Evolutionary conservation across 2,888 invertebrate genomes (phyloP).

Genomic region (Pycnomerus fuliginosus): DNA sequence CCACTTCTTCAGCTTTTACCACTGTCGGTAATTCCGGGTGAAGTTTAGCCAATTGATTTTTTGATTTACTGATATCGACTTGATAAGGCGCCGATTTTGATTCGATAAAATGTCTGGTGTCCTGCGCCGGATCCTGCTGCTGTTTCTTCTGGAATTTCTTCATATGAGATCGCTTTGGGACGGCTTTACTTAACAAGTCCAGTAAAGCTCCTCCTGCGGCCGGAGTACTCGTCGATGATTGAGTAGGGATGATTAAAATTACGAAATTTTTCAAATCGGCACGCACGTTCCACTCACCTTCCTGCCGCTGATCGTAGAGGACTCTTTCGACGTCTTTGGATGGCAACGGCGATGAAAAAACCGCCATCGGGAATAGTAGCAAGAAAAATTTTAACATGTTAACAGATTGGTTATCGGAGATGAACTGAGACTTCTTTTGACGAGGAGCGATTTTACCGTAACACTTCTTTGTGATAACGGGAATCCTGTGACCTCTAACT

Average conservation of each 20-base stretch:
- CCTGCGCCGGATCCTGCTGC: slow-evolving; percentile 30
- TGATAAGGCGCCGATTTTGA: slow-evolving; percentile 66
- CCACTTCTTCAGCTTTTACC: slow-evolving; percentile 33
- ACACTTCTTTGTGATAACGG: not conserved
- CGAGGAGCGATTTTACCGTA: not conserved
- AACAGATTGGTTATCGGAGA: not conserved
- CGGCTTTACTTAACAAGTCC: slow-evolving; percentile 43
- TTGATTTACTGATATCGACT: slow-evolving; percentile 60
- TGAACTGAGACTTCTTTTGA: not conserved
- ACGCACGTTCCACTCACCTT: slow-evolving; percentile 68
- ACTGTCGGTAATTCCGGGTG: slow-evolving; percentile 30
- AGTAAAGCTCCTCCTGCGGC: slow-evolving; percentile 31
- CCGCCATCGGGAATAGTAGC: not conserved
- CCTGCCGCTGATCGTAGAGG: slow-evolving; percentile 72
- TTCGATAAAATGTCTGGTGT: slow-evolving; percentile 62
- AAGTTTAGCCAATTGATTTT: slow-evolving; percentile 37
- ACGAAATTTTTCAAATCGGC: slow-evolving; percentile 75
- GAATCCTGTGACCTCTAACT: not conserved
- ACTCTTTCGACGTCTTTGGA: slow-evolving; percentile 16
- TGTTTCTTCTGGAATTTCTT: slow-evolving; percentile 32
- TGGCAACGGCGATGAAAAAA: not conserved
- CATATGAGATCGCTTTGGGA: slow-evolving; percentile 34
- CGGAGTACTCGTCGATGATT: slow-evolving; percentile 21
- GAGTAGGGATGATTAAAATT: slow-evolving; percentile 57
- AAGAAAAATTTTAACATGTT: not conserved